Evolutionary conservation across 2,888 invertebrate species (phyloP).

Genomic region (Agelastica alni): DNA sequence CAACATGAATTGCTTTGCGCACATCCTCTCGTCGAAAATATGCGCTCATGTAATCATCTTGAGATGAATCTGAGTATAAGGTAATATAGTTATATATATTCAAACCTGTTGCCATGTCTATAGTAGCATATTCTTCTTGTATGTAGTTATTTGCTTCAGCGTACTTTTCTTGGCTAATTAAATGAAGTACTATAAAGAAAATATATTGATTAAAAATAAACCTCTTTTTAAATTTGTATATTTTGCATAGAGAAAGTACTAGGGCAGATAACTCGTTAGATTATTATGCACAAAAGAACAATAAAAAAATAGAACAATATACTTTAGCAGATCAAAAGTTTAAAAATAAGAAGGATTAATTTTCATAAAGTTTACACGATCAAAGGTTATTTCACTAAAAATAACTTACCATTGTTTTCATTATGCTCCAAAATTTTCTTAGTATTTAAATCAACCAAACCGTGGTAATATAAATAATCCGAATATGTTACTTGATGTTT

Average conservation of each 20-base stretch:
- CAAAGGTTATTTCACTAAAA: too few relatives aligned
- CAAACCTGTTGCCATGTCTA: background rate
- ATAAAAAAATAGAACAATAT: too few relatives aligned
- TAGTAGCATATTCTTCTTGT: background rate
- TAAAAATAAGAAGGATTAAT: too few relatives aligned
- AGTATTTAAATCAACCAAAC: conserved; percentile 65
- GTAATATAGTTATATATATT: background rate
- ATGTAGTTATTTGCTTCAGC: background rate
- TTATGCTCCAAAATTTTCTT: conserved; percentile 50
- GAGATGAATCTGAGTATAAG: too few relatives aligned
- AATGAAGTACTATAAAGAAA: background rate
- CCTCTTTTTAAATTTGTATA: too few relatives aligned
- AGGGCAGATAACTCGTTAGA: too few relatives aligned
- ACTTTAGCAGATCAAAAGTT: too few relatives aligned
- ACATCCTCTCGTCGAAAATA: conserved; percentile 59
- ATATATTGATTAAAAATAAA: background rate
- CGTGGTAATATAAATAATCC: conserved; percentile 71
- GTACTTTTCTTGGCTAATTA: conserved; percentile 18
- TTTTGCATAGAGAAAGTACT: too few relatives aligned
- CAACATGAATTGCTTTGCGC: conserved; percentile 79
- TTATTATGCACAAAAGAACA: too few relatives aligned
- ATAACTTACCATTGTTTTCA: conserved; percentile 12
- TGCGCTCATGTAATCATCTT: background rate
- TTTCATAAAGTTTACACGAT: too few relatives aligned
- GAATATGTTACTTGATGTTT: conserved; percentile 72